These are phyloP conservation scores for Hemithea aestivaria DNA, from an alignment of 2,888 invertebrate species.

Conservation along the genomic window DNA sequence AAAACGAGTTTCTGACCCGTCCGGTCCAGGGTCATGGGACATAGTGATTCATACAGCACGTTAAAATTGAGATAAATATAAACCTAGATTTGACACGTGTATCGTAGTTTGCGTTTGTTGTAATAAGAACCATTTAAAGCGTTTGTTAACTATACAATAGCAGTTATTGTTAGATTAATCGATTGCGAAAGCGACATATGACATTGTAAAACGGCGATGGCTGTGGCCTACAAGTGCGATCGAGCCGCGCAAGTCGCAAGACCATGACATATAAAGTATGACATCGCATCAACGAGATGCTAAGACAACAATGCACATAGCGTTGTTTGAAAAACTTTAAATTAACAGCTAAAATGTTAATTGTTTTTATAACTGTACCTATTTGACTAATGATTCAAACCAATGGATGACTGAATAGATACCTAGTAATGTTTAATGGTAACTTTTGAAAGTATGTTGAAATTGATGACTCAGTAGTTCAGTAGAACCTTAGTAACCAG, in stretches of 20 bases:
- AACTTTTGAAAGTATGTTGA: slow-evolving; percentile 17
- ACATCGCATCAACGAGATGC: slow-evolving; percentile 57
- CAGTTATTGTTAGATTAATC: slow-evolving; percentile 55
- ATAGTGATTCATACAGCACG: slow-evolving; percentile 27
- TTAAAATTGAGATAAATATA: neutral
- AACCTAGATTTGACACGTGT: slow-evolving; percentile 2
- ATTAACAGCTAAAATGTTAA: slow-evolving; percentile 20
- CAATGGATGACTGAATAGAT: slow-evolving; percentile 10
- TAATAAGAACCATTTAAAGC: slow-evolving; percentile 28
- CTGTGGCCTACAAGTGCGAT: slow-evolving; percentile 75
- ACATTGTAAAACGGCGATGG: slow-evolving; percentile 72
- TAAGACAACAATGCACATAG: slow-evolving; percentile 50
- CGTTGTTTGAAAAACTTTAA: slow-evolving; percentile 39
- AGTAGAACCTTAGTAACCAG: slow-evolving; percentile 1
- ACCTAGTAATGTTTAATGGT: slow-evolving; percentile 8
- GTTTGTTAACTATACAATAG: slow-evolving; percentile 38
- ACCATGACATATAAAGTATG: slow-evolving; percentile 73
- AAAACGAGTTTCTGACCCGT: slow-evolving; percentile 19
- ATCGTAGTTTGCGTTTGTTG: slow-evolving; percentile 4
- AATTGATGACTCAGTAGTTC: slow-evolving; percentile 17
- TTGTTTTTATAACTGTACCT: neutral
- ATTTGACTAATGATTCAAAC: slow-evolving; percentile 12
- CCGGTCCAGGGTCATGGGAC: slow-evolving; percentile 10
- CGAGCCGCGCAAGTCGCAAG: slow-evolving; percentile 62
- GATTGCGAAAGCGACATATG: slow-evolving; percentile 72